Conservation (phyloP, 2,797 vertebrate species). For the Lacerta bilineata region DNA sequence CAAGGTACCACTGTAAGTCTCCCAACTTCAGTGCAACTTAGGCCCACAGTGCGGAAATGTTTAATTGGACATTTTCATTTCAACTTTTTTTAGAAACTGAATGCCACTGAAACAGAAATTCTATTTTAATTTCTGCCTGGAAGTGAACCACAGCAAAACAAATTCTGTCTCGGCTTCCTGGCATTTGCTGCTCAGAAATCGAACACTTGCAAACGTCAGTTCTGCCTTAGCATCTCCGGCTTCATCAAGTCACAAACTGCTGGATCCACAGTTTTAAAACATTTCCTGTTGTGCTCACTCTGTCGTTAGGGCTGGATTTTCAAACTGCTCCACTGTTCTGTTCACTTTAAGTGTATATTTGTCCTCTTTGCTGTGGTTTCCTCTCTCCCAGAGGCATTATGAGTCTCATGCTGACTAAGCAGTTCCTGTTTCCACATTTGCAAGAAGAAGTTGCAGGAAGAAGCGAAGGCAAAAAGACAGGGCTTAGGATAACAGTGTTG, state of each 20-base stretch:
- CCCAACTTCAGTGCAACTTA: no score
- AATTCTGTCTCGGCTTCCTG: not conserved
- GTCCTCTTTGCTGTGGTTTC: constrained; percentile 39
- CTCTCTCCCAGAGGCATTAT: constrained; percentile 34
- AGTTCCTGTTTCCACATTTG: constrained; percentile 74
- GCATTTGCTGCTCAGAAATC: not conserved
- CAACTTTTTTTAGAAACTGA: not conserved
- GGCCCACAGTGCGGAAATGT: no score
- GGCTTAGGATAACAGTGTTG: not conserved
- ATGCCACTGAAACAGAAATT: not conserved
- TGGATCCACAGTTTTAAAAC: not conserved
- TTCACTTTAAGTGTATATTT: constrained; percentile 38
- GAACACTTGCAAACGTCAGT: not conserved
- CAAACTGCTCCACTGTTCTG: not conserved
- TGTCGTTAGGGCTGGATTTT: constrained; percentile 8
- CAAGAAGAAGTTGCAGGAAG: constrained; percentile 46
- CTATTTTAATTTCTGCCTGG: not conserved
- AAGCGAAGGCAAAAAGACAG: constrained; percentile 9
- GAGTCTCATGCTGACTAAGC: constrained; percentile 60
- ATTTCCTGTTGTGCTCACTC: not conserved
- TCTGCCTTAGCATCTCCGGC: not conserved
- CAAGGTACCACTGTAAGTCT: no score
- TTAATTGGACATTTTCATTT: not conserved
- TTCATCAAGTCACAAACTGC: not conserved
- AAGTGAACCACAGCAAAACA: not conserved